Evolutionary conservation across 2,888 invertebrate species (phyloP).

Genomic region (Eupithecia pulchellata): DNA sequence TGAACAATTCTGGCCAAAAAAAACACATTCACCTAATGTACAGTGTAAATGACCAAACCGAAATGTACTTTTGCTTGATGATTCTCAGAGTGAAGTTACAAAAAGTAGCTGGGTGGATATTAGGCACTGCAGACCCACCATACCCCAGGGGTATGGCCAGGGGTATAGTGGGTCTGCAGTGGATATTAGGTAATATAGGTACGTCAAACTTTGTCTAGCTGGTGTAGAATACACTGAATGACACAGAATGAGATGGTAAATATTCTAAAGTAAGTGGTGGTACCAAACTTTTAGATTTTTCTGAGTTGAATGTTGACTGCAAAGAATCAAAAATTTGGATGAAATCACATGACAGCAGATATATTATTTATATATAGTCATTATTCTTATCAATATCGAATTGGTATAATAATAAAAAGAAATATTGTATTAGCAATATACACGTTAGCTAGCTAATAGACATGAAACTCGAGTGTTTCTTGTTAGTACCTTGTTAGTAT

Average conservation of each 20-base stretch:
- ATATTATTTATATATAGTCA: neutral
- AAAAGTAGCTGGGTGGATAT: too few species aligned
- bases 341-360: neutral
- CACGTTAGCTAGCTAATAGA: constrained; percentile 65
- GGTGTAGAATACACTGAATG: neutral
- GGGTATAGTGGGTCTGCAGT: too few species aligned
- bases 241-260: neutral
- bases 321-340: neutral
- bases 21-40: neutral
- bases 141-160: too few species aligned
- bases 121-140: too few species aligned
- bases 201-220: neutral
- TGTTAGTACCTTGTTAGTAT: constrained; percentile 18
- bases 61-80: neutral
- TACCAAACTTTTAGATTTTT: constrained; percentile 5
- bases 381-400: neutral
- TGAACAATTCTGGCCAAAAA: neutral
- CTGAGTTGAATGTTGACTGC: constrained; percentile 3
- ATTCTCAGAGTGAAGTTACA: neutral
- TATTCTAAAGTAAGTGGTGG: neutral
- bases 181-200: neutral
- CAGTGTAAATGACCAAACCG: neutral
- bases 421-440: constrained; percentile 69
- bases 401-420: too few species aligned
- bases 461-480: constrained; percentile 8